These are phyloP conservation scores for Dusona sp. DNA, from an alignment of 2,888 invertebrate genomes.

Conservation along the genomic window DNA sequence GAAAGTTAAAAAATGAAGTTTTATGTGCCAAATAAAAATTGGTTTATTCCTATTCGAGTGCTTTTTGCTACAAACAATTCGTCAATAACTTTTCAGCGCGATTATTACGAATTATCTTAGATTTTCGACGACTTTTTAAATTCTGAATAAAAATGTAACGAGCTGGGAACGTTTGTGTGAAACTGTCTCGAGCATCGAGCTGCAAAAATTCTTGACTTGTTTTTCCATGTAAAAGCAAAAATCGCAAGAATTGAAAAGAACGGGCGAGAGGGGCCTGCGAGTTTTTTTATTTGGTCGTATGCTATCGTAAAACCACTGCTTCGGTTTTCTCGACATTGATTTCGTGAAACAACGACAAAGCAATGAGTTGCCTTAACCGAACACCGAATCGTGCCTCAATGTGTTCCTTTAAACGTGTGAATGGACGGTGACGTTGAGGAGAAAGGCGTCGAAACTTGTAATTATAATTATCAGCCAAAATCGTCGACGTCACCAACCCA, in stretches of 20 bases:
- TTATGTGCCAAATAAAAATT: no score
- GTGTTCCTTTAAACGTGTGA: slow-evolving; percentile 45
- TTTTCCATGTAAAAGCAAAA: slow-evolving; percentile 52
- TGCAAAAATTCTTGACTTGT: slow-evolving; percentile 41
- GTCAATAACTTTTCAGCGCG: no score
- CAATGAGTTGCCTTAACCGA: slow-evolving; percentile 38
- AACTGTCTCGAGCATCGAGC: not conserved
- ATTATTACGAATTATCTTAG: no score
- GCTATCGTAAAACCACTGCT: not conserved
- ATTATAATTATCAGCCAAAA: slow-evolving; percentile 60
- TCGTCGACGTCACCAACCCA: slow-evolving; percentile 32
- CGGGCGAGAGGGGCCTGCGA: not conserved
- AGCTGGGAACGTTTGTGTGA: not conserved
- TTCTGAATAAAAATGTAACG: not conserved
- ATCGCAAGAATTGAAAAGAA: slow-evolving; percentile 37
- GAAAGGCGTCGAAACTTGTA: slow-evolving; percentile 42
- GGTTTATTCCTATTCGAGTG: no score
- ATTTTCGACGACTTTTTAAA: no score
- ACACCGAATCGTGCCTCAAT: slow-evolving; percentile 66
- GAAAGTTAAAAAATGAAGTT: no score
- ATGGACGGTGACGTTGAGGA: slow-evolving; percentile 17
- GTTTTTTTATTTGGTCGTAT: not conserved
- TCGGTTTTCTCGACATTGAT: not conserved
- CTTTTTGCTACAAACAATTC: no score
- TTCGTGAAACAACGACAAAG: slow-evolving; percentile 45